These are phyloP conservation scores for Paracanthobrama guichenoti DNA, from an alignment of 2,113 vertebrate genomes.

Conservation along the genomic window DNA sequence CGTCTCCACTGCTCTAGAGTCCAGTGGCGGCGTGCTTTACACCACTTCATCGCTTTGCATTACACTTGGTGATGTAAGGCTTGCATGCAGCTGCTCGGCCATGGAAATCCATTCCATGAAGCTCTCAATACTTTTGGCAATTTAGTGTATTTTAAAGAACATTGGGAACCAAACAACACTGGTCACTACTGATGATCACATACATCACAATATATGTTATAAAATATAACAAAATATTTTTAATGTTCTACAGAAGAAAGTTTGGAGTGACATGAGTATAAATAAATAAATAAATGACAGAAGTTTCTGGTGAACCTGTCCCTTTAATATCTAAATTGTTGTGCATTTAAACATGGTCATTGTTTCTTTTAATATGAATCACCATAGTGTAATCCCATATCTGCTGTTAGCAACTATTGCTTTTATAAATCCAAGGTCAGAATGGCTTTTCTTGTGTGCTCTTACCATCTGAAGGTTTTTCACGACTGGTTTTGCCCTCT, in stretches of 20 bases:
- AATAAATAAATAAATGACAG: neutral
- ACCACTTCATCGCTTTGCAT: too few species aligned
- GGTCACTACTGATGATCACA: neutral
- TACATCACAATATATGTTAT: neutral
- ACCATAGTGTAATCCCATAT: neutral
- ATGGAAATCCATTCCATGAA: too few species aligned
- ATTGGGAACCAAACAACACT: neutral
- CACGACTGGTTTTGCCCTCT: slow-evolving; percentile 85
- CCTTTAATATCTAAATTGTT: too few species aligned
- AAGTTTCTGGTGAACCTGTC: too few species aligned
- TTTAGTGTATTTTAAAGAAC: neutral
- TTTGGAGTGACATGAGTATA: neutral
- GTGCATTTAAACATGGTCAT: too few species aligned
- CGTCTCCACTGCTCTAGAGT: too few species aligned
- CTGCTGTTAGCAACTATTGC: neutral
- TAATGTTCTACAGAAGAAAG: neutral
- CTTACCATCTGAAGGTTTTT: slow-evolving; percentile 82
- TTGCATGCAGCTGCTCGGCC: too few species aligned
- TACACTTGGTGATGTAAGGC: too few species aligned
- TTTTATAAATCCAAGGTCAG: neutral
- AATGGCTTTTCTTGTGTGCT: slow-evolving; percentile 25
- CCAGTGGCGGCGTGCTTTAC: too few species aligned
- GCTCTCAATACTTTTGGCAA: too few species aligned
- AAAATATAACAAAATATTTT: neutral
- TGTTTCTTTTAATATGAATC: neutral